Evolutionary conservation across 2,888 invertebrate species (phyloP), one percentile per base, ranked within the genome.

Genomic region (Cephus sareptanus): DNA sequence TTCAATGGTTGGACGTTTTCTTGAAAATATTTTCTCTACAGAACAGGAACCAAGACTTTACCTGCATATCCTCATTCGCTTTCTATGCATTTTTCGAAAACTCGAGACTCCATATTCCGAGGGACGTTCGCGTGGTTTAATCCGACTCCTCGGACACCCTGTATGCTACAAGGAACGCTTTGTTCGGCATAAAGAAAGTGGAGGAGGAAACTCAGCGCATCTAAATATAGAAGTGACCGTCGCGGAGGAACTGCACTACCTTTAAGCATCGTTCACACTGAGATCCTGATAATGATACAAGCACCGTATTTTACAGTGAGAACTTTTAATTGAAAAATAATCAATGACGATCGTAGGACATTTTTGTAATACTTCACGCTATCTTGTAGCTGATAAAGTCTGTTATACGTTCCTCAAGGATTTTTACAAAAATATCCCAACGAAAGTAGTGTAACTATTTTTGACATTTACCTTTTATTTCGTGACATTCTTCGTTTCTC

Each of bases 161-260:
- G 85, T 88, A 85, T 83, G 83, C 83, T 80, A 83, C 83, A 84
- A 87, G 86, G 86, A 87, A 88, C 86, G 90, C 90, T 90, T 90
- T 89, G 90, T 90, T 89, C 87, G 85, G 86, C 83, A 83, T 85
- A 88, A 89, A 89, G 89, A 90, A 90, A 90, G 89, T 87, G 87
- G 77, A 89, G 88, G 87, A 89, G 88, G 87, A 89, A 88, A 87
- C 87, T 87, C 86, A 87, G 86, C 88, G 87, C 87, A 90, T 91
- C 91, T 91, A 91, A 91, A 91, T 89, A 91, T 91, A 91, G 91
- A 89, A 89, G 87, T 90, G 90, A 91, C 89, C 89, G 89, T 89
- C 87, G 87, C 84, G 84, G 84, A 84, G 84, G 85, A 87, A 87
- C 85, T 85, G 87, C 86, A 81, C 81, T 81, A 81, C 85, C 85